Percentiles rank a stretch among this genome's conserved stretches.
These are phyloP conservation scores for Apteryx owenii DNA, from an alignment of 2,113 vertebrate genomes.

Conservation along the genomic window DNA sequence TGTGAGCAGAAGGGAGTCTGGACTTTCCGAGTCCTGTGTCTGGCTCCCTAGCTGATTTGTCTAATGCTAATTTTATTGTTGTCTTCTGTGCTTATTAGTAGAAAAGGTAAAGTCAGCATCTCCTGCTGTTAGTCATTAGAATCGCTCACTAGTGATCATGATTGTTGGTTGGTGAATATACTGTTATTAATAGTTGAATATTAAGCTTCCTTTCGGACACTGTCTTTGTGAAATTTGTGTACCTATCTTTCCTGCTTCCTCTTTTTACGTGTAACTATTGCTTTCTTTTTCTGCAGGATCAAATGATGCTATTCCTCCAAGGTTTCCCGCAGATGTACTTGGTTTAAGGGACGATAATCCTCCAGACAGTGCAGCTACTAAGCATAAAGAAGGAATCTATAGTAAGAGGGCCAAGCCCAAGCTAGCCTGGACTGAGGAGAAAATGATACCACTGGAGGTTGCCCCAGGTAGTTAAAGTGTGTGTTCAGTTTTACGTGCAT, in stretches of 20 bases:
- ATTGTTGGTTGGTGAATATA: background rate
- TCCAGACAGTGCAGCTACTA: conserved; percentile 35
- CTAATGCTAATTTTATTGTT: background rate
- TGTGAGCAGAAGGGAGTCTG: background rate
- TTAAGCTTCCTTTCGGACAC: background rate
- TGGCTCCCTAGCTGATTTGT: background rate
- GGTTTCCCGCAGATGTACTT: conserved; percentile 70
- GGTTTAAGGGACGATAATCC: conserved; percentile 54
- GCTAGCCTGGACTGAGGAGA: conserved; percentile 16
- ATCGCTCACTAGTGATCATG: background rate
- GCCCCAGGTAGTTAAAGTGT: conserved; percentile 43
- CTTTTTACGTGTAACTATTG: fast-evolving
- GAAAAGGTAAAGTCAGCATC: background rate
- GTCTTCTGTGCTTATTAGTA: background rate
- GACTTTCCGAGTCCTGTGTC: background rate
- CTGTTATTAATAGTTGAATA: background rate
- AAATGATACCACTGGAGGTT: background rate
- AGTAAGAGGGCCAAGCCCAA: conserved; percentile 70
- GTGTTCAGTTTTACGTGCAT: background rate
- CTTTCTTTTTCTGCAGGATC: conserved; percentile 76
- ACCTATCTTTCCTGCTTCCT: fast-evolving
- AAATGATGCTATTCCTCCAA: conserved; percentile 82
- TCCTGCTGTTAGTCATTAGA: background rate
- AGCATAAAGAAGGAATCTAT: conserved; percentile 79
- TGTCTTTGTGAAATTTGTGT: background rate